Percentiles rank a stretch among this genome's conserved stretches.
Evolutionary conservation across 2,797 vertebrate species (phyloP).

Genomic region (Myotis daubentonii): DNA sequence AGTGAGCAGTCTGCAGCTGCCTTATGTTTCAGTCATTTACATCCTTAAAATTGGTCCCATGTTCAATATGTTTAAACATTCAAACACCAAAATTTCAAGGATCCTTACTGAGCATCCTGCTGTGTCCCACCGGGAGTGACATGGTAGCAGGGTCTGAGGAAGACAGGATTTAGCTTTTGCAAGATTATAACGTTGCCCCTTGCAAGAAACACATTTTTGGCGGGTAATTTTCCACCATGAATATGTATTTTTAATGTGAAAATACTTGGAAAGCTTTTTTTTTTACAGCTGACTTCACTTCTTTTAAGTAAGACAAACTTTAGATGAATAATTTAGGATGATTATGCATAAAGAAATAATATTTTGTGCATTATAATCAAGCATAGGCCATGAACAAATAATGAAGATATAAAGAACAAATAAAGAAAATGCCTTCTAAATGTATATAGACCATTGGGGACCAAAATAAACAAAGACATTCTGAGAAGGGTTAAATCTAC

Average conservation of each 20-base stretch:
- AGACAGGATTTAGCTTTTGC: constrained; percentile 47
- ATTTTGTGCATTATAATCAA: constrained; percentile 73
- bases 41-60: constrained; percentile 19
- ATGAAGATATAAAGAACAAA: constrained; percentile 63
- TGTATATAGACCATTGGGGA: neutral
- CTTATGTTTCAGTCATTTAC: constrained; percentile 48
- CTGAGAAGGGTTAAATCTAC: constrained; percentile 57
- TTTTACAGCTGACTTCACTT: constrained; percentile 68
- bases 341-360: constrained; percentile 68
- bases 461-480: constrained; percentile 34
- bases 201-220: constrained; percentile 56
- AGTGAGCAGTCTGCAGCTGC: constrained; percentile 49
- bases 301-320: constrained; percentile 72
- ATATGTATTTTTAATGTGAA: constrained; percentile 64
- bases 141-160: neutral
- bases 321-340: constrained; percentile 70
- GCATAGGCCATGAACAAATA: constrained; percentile 63
- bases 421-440: constrained; percentile 48
- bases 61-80: constrained; percentile 51
- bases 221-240: constrained; percentile 65
- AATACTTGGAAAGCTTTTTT: constrained; percentile 63
- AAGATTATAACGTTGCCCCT: constrained; percentile 43
- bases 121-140: neutral
- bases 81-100: constrained; percentile 22
- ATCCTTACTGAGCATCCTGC: neutral